Percentiles rank a stretch among this genome's conserved stretches.
Evolutionary conservation across 1,140 invertebrate species (phyloP).

Genomic region (Zophobas morio): DNA sequence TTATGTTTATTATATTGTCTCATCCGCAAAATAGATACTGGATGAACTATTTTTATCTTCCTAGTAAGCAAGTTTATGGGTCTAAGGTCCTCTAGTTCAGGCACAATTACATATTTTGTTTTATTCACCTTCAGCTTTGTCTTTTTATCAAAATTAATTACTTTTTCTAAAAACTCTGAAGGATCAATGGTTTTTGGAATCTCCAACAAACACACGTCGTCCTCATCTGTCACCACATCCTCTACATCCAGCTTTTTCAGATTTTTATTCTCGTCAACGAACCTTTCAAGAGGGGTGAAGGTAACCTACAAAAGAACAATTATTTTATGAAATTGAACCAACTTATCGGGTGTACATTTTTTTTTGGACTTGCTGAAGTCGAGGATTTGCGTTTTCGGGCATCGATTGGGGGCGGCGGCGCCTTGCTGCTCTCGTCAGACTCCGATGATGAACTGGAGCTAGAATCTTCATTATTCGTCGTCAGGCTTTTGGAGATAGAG

Average conservation of each 20-base stretch:
- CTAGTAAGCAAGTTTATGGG: constrained; percentile 43
- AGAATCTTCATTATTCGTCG: too few species aligned
- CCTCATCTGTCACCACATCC: not conserved
- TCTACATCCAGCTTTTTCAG: not conserved
- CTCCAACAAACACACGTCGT: constrained; percentile 41
- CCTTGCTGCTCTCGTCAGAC: too few species aligned
- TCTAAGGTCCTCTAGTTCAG: constrained; percentile 37
- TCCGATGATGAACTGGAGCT: too few species aligned
- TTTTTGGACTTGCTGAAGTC: not conserved
- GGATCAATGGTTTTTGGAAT: constrained; percentile 53
- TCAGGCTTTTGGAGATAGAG: too few species aligned
- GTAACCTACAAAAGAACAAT: not conserved
- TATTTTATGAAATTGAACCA: too few species aligned
- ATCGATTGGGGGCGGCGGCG: too few species aligned
- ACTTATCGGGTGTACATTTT: not conserved
- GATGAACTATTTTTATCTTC: constrained; percentile 31
- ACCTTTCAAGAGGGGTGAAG: constrained; percentile 6
- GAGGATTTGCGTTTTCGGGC: too few species aligned
- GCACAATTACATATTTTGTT: constrained; percentile 51
- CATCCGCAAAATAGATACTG: constrained; percentile 26
- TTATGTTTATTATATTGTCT: constrained; percentile 45
- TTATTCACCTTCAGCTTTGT: constrained; percentile 42
- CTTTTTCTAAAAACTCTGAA: constrained; percentile 30
- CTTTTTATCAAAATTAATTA: constrained; percentile 41
- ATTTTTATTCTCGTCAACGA: not conserved